Percentiles rank a stretch among this genome's conserved stretches.
phyloP scores from a whole-genome alignment of 2,888 invertebrate genomes.

The Lycaena phlaeas region DNA sequence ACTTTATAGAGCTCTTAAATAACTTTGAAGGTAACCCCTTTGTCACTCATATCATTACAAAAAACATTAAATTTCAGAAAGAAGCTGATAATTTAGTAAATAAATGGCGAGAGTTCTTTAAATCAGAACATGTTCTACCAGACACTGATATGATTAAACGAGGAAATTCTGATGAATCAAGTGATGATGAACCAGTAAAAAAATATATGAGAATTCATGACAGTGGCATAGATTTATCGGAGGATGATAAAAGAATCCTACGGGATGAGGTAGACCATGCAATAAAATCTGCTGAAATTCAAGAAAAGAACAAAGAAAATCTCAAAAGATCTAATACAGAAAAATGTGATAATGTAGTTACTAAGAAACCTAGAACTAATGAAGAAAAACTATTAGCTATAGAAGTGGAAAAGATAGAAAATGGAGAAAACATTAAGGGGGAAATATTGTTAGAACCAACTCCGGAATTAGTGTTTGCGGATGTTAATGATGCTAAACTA shows the following conservation, averaged over 20 bases:
- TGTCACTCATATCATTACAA: neutral
- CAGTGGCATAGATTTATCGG: constrained; percentile 38
- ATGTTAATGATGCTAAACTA: constrained; percentile 38
- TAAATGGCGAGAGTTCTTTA: constrained; percentile 37
- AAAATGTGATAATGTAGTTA: constrained; percentile 6
- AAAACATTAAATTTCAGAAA: constrained; percentile 32
- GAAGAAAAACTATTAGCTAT: neutral
- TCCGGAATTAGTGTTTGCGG: constrained; percentile 48
- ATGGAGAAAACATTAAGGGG: constrained; percentile 9
- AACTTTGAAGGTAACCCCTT: too few relatives aligned
- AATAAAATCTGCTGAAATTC: constrained; percentile 20
- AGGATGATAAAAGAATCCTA: constrained; percentile 41
- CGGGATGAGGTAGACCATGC: constrained; percentile 37
- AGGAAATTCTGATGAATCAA: constrained; percentile 19
- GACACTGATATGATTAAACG: constrained; percentile 21
- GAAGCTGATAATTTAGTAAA: constrained; percentile 36
- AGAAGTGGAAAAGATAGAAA: constrained; percentile 8
- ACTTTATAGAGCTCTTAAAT: too few relatives aligned
- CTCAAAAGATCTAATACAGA: neutral
- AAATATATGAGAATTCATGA: constrained; percentile 44
- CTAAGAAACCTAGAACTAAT: constrained; percentile 15
- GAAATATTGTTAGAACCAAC: constrained; percentile 6
- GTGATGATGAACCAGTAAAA: constrained; percentile 57
- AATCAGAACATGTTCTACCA: constrained; percentile 25
- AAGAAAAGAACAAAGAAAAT: constrained; percentile 13